Base-by-base conservation (phyloP, 2,797 vertebrate genomes). In the Xiphorhynchus erythropygius region DNA sequence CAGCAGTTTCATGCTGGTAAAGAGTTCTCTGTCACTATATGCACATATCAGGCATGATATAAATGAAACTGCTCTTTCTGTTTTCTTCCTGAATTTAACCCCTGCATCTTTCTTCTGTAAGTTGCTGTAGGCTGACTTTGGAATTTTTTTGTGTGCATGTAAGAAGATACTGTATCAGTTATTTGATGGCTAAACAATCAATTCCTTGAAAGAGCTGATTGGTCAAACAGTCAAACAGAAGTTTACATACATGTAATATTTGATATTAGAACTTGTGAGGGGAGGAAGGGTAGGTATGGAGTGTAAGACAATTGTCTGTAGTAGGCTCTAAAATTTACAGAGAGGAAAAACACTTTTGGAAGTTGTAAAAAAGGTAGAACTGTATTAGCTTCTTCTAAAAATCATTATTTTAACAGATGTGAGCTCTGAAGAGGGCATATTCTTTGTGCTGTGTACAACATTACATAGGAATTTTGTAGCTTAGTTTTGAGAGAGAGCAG, bases 41-140 rank as follows among this genome's bases (percentile, higher is more conserved):
- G 7, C 13, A 22, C 42, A 78, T 56, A 84, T 64, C n/a, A 70
- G 71, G 39, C 15, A 10, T 25, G 24, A 41, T 64, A 21, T n/a
- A 77, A 69, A 62, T 78, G 41, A 65, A 92, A 41, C 4, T 30
- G 24, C 17, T 33, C 11, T 25, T 87, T 64, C 13, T 78, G 4
- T 86, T 87, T 84, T 91, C 28, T 71, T 35, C 14, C 22, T 73
- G 70, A 49, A 50, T 84, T 86, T 81, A 69, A 62, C 5, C 15
- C 27, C 19, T 44, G 7, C 0, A 8, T 28, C 33, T 80, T 18
- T 10, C 55, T 80, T 68, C 62, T 7, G 1, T 52, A 59, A 30
- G 4, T 91, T 94, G 18, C 70, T 82, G 2, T 55, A 35, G 62
- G 23, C 57, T 93, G 62, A 46, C 62, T 91, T 75, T 49, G 50